A percentile compares a stretch with the other conserved stretches of the same genome.
Evolutionary conservation across 1,140 invertebrate genomes (phyloP).

Genomic region (Drosophila kohkoa): DNA sequence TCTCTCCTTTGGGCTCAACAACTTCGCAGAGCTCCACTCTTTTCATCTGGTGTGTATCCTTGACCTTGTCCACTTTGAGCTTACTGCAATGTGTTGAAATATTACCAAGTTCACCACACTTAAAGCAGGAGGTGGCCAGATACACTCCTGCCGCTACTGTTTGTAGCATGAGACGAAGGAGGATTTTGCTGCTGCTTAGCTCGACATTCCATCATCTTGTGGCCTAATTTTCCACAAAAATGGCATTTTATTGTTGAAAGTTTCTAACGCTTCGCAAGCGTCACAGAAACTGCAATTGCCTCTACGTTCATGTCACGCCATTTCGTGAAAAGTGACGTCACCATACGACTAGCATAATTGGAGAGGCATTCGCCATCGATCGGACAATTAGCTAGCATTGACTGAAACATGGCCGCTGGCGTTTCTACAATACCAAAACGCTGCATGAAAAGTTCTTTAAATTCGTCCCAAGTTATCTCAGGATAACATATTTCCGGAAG

Average conservation of each 20-base stretch:
- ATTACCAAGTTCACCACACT: neutral
- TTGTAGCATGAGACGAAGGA: conserved; percentile 8
- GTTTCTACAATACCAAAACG: conserved; percentile 6
- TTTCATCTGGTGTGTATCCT: conserved; percentile 20
- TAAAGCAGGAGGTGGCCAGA: conserved; percentile 23
- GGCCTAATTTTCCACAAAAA: conserved; percentile 26
- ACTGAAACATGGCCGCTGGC: neutral
- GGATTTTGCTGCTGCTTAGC: conserved; percentile 28
- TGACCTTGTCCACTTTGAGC: conserved; percentile 16
- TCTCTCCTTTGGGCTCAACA: conserved; percentile 23
- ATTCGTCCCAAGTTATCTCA: conserved; percentile 20
- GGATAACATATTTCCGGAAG: conserved; percentile 28
- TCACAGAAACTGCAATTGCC: conserved; percentile 1
- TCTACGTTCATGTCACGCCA: neutral
- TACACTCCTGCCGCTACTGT: conserved; percentile 16
- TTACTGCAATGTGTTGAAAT: conserved; percentile 26
- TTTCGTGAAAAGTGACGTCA: neutral
- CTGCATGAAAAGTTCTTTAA: conserved; percentile 5
- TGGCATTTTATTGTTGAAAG: conserved; percentile 30
- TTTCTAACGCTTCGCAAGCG: conserved; percentile 7
- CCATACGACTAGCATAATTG: neutral
- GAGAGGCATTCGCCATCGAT: neutral
- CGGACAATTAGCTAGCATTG: neutral
- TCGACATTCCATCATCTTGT: conserved; percentile 33
- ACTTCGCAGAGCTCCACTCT: conserved; percentile 28